Evolutionary conservation across 2,797 vertebrate species (phyloP).

Genomic region (Rhinoraja longicauda): DNA sequence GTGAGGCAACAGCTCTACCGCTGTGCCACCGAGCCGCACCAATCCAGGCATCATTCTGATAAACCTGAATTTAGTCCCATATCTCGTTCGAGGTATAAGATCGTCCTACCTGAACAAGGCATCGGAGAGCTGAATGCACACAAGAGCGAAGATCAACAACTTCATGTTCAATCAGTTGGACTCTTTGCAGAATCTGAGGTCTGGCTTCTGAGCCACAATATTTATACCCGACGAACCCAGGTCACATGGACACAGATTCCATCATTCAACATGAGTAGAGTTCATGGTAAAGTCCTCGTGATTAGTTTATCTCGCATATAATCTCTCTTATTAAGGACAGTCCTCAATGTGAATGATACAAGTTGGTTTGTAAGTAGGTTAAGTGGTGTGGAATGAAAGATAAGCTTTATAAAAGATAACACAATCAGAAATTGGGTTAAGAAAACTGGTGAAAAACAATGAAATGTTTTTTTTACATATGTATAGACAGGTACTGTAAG

Average conservation of each 20-base stretch:
- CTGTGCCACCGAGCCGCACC: no score
- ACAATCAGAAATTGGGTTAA: not conserved
- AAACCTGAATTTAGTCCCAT: no score
- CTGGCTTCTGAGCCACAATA: no score
- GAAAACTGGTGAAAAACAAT: not conserved
- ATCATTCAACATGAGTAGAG: not conserved
- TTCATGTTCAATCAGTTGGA: conserved; percentile 6
- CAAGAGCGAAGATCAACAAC: not conserved
- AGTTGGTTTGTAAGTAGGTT: not conserved
- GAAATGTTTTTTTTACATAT: not conserved
- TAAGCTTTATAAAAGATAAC: not conserved
- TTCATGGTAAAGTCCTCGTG: not conserved
- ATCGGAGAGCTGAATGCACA: conserved; percentile 5
- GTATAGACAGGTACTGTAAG: not conserved
- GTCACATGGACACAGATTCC: not conserved
- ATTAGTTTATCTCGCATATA: not conserved
- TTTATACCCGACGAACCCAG: not conserved
- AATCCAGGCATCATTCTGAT: no score
- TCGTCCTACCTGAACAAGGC: not conserved
- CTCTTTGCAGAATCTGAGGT: not conserved
- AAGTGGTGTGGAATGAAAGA: not conserved
- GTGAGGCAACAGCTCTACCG: no score
- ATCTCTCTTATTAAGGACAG: not conserved
- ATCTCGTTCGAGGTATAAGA: not conserved
- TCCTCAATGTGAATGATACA: not conserved